Evolutionary conservation across 1,140 invertebrate genomes (phyloP).

Genomic region (Drosophila paulistorum): DNA sequence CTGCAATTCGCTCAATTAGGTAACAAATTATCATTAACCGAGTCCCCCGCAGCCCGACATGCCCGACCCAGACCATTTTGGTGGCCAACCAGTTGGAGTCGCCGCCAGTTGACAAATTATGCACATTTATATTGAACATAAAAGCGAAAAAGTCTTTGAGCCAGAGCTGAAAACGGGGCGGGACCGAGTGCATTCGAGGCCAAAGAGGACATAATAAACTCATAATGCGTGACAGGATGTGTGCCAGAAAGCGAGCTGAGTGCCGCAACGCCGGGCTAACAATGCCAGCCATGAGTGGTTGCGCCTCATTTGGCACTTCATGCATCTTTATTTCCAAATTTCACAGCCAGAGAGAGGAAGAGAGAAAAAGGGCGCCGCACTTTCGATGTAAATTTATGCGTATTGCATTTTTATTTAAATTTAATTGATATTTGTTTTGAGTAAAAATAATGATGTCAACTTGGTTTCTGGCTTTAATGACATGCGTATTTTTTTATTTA

Average conservation of each 20-base stretch:
- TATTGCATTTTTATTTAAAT: conserved; percentile 76
- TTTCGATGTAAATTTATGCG: conserved; percentile 43
- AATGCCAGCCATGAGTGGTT: conserved; percentile 53
- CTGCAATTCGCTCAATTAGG: conserved; percentile 50
- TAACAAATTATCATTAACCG: conserved; percentile 55
- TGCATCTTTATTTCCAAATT: conserved; percentile 53
- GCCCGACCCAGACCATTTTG: conserved; percentile 11
- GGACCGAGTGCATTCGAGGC: conserved; percentile 40
- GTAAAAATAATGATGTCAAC: conserved; percentile 62
- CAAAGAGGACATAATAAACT: conserved; percentile 66
- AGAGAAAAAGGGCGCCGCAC: background rate
- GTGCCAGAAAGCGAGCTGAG: conserved; percentile 28
- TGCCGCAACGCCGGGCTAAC: conserved; percentile 23
- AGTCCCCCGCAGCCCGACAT: conserved; percentile 9
- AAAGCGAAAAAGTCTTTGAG: conserved; percentile 28
- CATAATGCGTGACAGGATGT: conserved; percentile 63
- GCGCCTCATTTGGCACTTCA: conserved; percentile 62
- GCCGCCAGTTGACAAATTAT: conserved; percentile 69
- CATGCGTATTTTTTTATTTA: conserved; percentile 47
- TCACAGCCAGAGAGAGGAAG: background rate
- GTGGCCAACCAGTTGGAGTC: conserved; percentile 27
- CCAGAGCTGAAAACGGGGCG: conserved; percentile 1
- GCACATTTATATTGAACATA: conserved; percentile 64
- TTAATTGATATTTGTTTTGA: conserved; percentile 67
- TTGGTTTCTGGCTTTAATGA: conserved; percentile 37